These are phyloP conservation scores for Fringilla coelebs DNA, from an alignment of 2,797 vertebrate genomes.

Conservation along the genomic window DNA sequence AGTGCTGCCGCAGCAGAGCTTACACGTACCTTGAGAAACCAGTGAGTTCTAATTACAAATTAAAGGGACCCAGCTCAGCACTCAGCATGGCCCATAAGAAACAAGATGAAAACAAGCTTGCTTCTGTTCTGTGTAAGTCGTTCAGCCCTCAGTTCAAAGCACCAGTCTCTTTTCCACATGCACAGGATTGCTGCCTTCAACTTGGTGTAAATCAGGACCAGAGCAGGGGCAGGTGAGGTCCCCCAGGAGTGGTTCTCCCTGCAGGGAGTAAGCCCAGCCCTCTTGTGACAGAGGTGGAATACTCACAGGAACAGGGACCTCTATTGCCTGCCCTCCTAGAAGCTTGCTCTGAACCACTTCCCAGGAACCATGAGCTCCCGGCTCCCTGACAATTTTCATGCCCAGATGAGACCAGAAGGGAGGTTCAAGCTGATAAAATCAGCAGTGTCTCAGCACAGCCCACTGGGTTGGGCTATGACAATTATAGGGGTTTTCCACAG, in stretches of 20 bases:
- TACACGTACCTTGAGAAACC: accelerated
- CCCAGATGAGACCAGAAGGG: accelerated
- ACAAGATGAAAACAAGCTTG: not conserved
- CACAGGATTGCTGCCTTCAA: not conserved
- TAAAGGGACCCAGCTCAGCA: not conserved
- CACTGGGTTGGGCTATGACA: accelerated
- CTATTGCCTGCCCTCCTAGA: not conserved
- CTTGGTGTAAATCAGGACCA: not conserved
- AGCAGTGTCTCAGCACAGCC: not conserved
- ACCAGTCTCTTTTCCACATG: not conserved
- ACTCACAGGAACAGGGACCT: not conserved
- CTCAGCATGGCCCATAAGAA: accelerated
- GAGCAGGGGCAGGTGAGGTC: not conserved
- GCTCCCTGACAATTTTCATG: not conserved
- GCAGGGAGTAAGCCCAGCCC: not conserved
- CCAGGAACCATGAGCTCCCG: not conserved
- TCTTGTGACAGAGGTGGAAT: not conserved
- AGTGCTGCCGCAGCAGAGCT: not conserved
- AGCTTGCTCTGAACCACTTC: not conserved
- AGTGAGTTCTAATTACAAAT: not conserved
- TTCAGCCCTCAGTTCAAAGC: not conserved
- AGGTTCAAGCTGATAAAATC: not conserved
- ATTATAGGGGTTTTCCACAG: not conserved
- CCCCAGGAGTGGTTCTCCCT: not conserved
- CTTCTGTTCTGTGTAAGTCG: accelerated